These are phyloP conservation scores for Lasius fuliginosus DNA, from an alignment of 2,888 invertebrate genomes.

Conservation along the genomic window DNA sequence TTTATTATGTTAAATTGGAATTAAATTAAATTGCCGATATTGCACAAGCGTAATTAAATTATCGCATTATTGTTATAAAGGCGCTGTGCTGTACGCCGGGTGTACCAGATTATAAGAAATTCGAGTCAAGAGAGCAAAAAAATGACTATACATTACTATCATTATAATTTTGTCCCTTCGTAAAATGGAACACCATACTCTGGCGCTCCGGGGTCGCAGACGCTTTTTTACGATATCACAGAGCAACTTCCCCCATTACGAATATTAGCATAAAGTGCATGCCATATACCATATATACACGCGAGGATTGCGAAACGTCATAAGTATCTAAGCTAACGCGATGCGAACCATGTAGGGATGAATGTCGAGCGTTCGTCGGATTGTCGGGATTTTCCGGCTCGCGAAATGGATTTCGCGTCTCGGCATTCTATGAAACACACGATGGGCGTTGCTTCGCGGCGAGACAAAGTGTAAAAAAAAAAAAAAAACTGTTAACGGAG, in stretches of 20 bases:
- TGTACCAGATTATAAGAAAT: constrained; percentile 7
- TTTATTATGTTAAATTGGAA: constrained; percentile 26
- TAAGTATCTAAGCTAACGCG: background rate
- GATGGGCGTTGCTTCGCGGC: constrained; percentile 43
- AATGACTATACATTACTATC: background rate
- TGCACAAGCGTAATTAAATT: constrained; percentile 18
- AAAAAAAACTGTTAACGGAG: constrained; percentile 3
- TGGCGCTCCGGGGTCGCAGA: constrained; percentile 2
- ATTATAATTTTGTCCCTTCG: constrained; percentile 21
- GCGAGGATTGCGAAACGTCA: constrained; percentile 2
- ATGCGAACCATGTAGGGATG: background rate
- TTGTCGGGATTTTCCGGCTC: constrained; percentile 3
- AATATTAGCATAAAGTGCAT: constrained; percentile 41
- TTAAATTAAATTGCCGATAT: constrained; percentile 25
- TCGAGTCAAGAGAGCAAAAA: background rate
- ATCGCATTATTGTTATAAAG: background rate
- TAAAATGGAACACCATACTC: constrained; percentile 2
- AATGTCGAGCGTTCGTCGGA: background rate
- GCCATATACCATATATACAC: background rate
- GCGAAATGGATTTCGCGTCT: constrained; percentile 20
- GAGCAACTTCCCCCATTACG: constrained; percentile 47
- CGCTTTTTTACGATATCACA: constrained; percentile 47
- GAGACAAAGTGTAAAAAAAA: constrained; percentile 27
- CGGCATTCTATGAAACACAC: background rate
- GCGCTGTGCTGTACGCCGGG: background rate